These are phyloP conservation scores for Aythya baeri DNA, from an alignment of 2,113 vertebrate genomes.

Conservation along the genomic window DNA sequence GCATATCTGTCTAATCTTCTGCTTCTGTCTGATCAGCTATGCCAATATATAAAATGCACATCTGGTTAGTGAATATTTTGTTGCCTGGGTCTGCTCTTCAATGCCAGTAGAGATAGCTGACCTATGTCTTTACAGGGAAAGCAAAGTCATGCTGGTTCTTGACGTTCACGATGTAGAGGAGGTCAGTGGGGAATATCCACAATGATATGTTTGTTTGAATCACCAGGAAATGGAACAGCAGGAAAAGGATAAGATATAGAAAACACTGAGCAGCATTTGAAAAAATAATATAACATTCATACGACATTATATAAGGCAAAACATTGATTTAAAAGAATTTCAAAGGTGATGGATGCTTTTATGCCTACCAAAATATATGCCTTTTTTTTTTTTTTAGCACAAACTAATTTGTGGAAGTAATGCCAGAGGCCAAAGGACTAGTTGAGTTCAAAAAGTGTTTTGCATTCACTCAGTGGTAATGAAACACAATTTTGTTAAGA, in stretches of 20 bases:
- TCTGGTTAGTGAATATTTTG: neutral
- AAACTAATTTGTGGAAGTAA: neutral
- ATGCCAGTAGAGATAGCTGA: neutral
- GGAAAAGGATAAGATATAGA: neutral
- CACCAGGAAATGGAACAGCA: neutral
- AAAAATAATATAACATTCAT: neutral
- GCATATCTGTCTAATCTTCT: neutral
- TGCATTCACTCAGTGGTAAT: rapidly evolving
- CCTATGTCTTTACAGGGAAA: neutral
- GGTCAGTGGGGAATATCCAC: rapidly evolving
- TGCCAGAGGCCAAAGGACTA: neutral
- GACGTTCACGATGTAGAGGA: neutral
- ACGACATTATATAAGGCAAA: neutral
- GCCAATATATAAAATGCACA: neutral
- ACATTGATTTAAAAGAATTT: neutral
- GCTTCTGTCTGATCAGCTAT: neutral
- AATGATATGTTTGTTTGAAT: neutral
- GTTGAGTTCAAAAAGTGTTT: neutral
- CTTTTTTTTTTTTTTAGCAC: neutral
- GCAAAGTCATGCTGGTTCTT: neutral
- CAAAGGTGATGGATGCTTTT: neutral
- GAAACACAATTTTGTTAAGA: neutral
- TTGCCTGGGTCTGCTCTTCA: neutral
- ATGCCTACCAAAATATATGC: neutral
- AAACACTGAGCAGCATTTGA: neutral